phyloP scores from a whole-genome alignment of 2,113 vertebrate genomes.

The Formicarius rufipectus region DNA sequence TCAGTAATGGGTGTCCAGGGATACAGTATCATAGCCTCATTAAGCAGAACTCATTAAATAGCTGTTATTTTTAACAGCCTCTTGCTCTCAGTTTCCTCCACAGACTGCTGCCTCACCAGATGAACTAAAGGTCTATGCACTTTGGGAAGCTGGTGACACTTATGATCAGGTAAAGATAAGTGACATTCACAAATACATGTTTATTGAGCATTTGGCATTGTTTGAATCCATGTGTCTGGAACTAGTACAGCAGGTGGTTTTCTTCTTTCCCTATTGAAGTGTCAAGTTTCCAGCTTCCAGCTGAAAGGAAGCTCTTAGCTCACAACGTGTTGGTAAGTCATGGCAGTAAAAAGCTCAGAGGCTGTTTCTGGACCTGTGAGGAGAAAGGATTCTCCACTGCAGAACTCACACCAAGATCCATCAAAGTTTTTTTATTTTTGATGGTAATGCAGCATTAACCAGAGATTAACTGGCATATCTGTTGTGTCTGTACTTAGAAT shows the following conservation, averaged over 20 bases:
- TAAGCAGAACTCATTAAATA: conserved; percentile 52
- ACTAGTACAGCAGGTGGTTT: neutral
- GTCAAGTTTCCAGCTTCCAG: neutral
- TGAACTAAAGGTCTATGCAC: conserved; percentile 94
- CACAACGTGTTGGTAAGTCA: neutral
- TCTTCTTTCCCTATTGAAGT: neutral
- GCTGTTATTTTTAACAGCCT: conserved; percentile 59
- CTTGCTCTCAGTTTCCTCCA: conserved; percentile 87
- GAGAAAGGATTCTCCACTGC: neutral
- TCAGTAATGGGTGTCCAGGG: conserved; percentile 8
- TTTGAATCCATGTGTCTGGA: neutral
- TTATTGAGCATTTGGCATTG: neutral
- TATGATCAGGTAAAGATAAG: conserved; percentile 85
- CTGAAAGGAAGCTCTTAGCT: neutral
- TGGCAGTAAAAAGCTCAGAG: neutral
- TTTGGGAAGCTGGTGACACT: conserved; percentile 93
- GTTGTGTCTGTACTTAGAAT: neutral
- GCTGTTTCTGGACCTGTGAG: neutral
- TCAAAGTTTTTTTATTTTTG: neutral
- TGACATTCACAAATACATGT: neutral
- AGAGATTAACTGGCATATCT: neutral
- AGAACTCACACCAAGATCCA: neutral
- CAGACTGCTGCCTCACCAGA: conserved; percentile 89
- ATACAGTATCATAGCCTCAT: neutral
- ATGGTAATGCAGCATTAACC: neutral